Base-by-base conservation (phyloP, 1,140 invertebrate genomes). In the Atta colombica region DNA sequence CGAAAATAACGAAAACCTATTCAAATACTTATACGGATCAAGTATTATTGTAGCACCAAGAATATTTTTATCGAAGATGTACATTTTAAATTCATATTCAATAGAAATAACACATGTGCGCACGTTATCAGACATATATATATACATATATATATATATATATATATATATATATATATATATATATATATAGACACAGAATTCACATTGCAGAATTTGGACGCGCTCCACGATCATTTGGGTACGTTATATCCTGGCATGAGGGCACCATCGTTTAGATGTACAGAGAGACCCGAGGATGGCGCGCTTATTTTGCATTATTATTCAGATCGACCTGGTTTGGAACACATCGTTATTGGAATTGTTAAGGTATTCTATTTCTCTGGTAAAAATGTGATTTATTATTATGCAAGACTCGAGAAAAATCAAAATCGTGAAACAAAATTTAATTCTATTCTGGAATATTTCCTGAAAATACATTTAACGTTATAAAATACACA, bases 321-420 rank as follows among this genome's bases (percentile, higher is more conserved):
- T 95, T 99, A 99, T 95, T 99, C 98, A 0, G 98, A 99, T 92
- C 96, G 98, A 87, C 98, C 98, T 10, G 98, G 98, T n/a, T 95
- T 99, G 65, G 98, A 99, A 93, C 97, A 98, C 92, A 99, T 99
- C 91, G 98, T 99, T 85, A 99, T 99, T 91, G 98, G 98, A 35
- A 98, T 99, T 89, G 98, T 99, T 6, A 99, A 98, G 97, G 98
- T 98, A 96, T 93, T 66, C 21, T 1, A 55, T 68, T 60, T 35
- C 31, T 8, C 10, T 16, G 21, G 10, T 78, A 28, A 63, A 82
- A 84, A 49, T 75, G n/a, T 12, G 12, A 63, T 74, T 61, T 21
- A 31, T 81, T 71, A 45, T 81, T 81, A 58, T 81, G 31, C 65
- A 25, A 18, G 14, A 35, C 2, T 39, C 16, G n/a, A 49, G 10